Conservation (phyloP, 2,113 vertebrate genomes). For the Stegostoma tigrinum region DNA sequence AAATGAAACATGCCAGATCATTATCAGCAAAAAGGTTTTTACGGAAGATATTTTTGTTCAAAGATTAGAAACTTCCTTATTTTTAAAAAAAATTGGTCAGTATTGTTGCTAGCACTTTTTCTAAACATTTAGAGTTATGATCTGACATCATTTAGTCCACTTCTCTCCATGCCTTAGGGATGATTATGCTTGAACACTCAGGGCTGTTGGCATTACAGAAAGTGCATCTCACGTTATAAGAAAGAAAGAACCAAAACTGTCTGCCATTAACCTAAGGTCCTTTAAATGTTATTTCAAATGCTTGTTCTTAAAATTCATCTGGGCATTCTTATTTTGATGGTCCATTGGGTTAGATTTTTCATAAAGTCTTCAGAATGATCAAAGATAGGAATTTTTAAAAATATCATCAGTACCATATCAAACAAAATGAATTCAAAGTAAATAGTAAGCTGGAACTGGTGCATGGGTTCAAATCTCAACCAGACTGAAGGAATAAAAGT, state of each 20-base stretch:
- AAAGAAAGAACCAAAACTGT: too few relatives aligned
- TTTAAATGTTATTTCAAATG: neutral
- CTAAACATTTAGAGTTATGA: neutral
- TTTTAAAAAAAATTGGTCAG: neutral
- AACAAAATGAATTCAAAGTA: neutral
- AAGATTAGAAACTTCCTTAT: neutral
- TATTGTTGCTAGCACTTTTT: neutral
- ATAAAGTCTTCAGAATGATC: neutral
- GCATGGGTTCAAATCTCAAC: neutral
- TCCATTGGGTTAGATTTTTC: neutral
- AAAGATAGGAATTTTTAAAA: neutral
- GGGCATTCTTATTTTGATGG: neutral
- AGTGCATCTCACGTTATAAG: neutral
- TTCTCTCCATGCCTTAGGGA: neutral
- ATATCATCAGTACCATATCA: neutral
- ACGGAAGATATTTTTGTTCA: neutral
- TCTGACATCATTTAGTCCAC: neutral
- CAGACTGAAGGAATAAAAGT: neutral
- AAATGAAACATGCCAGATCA: neutral
- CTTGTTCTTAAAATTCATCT: neutral
- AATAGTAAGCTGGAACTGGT: neutral
- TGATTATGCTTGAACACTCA: neutral
- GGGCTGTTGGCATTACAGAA: neutral
- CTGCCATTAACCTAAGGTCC: neutral
- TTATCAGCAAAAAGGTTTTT: neutral